These are phyloP conservation scores for Frieseomelitta varia DNA, from an alignment of 1,140 invertebrate genomes.

Conservation along the genomic window DNA sequence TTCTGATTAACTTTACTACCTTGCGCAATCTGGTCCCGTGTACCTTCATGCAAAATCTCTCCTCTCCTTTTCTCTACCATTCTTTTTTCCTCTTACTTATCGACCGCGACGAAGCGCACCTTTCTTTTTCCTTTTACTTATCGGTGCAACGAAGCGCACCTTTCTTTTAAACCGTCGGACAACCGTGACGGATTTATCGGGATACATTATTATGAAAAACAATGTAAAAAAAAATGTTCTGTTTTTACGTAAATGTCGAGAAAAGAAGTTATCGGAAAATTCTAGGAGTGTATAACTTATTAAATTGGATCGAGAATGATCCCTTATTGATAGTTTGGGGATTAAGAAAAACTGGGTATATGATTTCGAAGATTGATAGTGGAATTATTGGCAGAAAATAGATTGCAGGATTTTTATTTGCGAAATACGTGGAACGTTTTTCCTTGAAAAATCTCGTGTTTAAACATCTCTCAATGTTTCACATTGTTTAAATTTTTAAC, in stretches of 20 bases:
- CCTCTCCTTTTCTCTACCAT: background rate
- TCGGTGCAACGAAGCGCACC: background rate
- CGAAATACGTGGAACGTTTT: background rate
- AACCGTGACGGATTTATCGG: background rate
- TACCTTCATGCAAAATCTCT: conserved; percentile 4
- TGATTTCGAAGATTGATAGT: background rate
- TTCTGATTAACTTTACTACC: conserved; percentile 45
- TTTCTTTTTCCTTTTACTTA: background rate
- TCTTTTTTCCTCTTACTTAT: background rate
- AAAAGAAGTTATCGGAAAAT: too few species aligned
- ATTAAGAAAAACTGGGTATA: background rate
- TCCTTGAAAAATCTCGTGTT: background rate
- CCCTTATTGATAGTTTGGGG: too few species aligned
- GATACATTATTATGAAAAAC: too few species aligned
- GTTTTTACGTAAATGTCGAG: too few species aligned
- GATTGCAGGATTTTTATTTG: background rate
- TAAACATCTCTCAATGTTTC: background rate
- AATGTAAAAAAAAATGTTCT: too few species aligned
- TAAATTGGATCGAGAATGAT: too few species aligned
- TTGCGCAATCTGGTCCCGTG: conserved; percentile 46
- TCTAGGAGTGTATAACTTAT: too few species aligned
- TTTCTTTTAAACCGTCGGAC: background rate
- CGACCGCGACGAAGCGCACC: background rate
- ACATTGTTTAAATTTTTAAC: background rate
- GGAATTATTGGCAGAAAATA: too few species aligned